Evolutionary conservation across 2,797 vertebrate species (phyloP), one percentile per base, ranked within the genome.

Genomic region (Danio jaintianensis): DNA sequence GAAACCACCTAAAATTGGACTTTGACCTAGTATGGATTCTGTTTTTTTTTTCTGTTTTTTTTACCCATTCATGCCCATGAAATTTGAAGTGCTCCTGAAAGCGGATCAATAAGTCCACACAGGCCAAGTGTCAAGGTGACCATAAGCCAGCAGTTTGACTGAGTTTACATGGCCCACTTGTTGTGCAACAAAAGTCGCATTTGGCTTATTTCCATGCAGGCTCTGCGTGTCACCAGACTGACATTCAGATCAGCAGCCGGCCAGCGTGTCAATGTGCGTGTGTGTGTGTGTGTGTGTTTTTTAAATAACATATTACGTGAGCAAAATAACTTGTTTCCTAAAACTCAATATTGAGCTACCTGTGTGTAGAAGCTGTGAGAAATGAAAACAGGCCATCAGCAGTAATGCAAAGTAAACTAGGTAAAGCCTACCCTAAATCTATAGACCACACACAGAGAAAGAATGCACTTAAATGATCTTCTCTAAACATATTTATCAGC

Each of bases 141-240:
- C 20, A 8, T 0, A 55, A 7, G 16, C 3, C 47, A 62, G 15
- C 52, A 13, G 29, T 7, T 4, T 59, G 20, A 48, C 48, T 20
- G 16, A 36, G 43, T 20, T 59, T 16, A 59, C 8, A 22, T 61
- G 47, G 42, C 18, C 55, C 42, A 58, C 59, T 67, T 58, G 29
- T 72, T 82, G 75, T 53, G 16, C 45, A 74, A 66, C 78, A 75
- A 56, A 76, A 53, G 64, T 48, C 73, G 6, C 50, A 83, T 53
- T 75, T 80, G 77, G 76, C 42, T 5, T 1, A 43, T 73, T 58
- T 80, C 78, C 84, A 76, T 53, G 3, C 22, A 58, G 75, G 62
- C 50, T 8, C 58, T 71, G 76, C 7, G 0, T 75, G 73, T 58
- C 68, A 67, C 61, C 80, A 77, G 66, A 55, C 48, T 45, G 43